Evolutionary conservation across 2,113 vertebrate species (phyloP), one percentile per base, ranked within the genome.

Genomic region (Carassius carassius): DNA sequence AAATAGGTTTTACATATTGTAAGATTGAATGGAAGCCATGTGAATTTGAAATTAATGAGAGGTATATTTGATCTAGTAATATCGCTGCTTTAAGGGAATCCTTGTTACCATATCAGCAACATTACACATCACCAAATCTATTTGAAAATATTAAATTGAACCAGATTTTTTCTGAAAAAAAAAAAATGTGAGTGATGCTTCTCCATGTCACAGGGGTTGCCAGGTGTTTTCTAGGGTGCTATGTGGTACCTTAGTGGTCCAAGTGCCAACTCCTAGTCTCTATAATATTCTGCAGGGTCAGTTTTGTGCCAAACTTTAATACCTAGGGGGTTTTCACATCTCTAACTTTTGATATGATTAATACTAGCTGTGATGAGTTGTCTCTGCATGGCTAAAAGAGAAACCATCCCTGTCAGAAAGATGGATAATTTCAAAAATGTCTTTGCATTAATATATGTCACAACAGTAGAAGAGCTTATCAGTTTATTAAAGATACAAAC

Each of bases 1-100:
- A 87, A 82, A 86, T 54, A 78, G 56, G 75, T 80, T n/a, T 86
- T 87, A 75, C 56, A 65, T 74, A 65, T 90, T 47, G 73, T 81
- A 77, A 83, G 51, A 73, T 85, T 84, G 87, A 90, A 90, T 85
- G 78, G 83, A 51, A 88, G 60, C 88, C 88, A 89, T 85, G 86
- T 89, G 86, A 88, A 82, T 88, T 82, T 78, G 69, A 81, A 75
- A 86, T 85, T 78, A 85, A 84, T 85, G 86, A 88, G 81, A 80
- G 51, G 81, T 86, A 70, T 84, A 84, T 81, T 76, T 70, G 73
- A 86, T 85, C 54, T n/a, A 32, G 78, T 72, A 77, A 84, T 76
- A 83, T 49, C 49, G 78, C 69, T 47, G 51, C 78, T 75, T 84
- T 76, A 80, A 87, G 86, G 80, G 74, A 85, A 76, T 41, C 80